phyloP scores from a whole-genome alignment of 2,888 invertebrate species.

The Apocheima hispidaria region DNA sequence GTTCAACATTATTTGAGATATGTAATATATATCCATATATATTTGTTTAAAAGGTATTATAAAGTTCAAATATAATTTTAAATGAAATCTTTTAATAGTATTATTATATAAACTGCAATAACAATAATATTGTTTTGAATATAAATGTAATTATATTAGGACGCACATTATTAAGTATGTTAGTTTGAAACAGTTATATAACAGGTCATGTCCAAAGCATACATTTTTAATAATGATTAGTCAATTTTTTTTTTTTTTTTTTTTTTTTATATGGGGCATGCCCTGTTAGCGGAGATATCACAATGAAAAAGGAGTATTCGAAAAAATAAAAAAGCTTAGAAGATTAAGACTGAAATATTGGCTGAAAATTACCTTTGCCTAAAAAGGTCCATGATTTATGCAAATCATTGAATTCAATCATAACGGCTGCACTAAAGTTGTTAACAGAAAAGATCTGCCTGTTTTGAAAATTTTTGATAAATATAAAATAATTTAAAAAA shows the following conservation, averaged over 20 bases:
- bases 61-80: slow-evolving; percentile 29
- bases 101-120: slow-evolving; percentile 33
- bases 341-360: slow-evolving; percentile 84
- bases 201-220: slow-evolving; percentile 50
- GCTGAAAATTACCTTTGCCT: slow-evolving; percentile 66
- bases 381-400: slow-evolving; percentile 36
- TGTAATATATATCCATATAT: slow-evolving; percentile 21
- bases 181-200: slow-evolving; percentile 42
- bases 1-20: slow-evolving; percentile 64
- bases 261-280: slow-evolving; percentile 62
- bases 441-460: slow-evolving; percentile 37
- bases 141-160: slow-evolving; percentile 50
- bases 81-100: slow-evolving; percentile 16
- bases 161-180: slow-evolving; percentile 57
- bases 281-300: slow-evolving; percentile 49
- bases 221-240: slow-evolving; percentile 22
- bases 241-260: slow-evolving; percentile 34
- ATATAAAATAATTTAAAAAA: slow-evolving; percentile 28
- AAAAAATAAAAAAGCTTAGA: slow-evolving; percentile 67
- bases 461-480: slow-evolving; percentile 41
- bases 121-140: slow-evolving; percentile 43
- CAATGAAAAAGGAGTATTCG: slow-evolving; percentile 56
- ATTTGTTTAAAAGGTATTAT: slow-evolving; percentile 26
- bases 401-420: slow-evolving; percentile 32
- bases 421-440: slow-evolving; percentile 41